These are phyloP conservation scores for Leuciscus idus DNA, from an alignment of 2,113 vertebrate species.

Conservation along the genomic window DNA sequence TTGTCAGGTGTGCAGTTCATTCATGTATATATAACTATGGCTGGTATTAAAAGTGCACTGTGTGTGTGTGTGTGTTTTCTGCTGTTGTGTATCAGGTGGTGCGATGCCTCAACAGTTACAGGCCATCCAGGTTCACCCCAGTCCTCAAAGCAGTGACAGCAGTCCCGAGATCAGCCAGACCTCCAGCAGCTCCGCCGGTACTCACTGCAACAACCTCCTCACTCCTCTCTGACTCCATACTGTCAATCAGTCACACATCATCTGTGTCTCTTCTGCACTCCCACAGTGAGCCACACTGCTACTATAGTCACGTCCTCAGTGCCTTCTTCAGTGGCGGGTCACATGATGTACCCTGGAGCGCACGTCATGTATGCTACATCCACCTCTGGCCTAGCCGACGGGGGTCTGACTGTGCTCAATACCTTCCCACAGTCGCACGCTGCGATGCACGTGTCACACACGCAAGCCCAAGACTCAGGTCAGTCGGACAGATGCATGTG, in stretches of 20 bases:
- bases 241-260: too few species aligned
- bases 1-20: too few species aligned
- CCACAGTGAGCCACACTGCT: slow-evolving; percentile 82
- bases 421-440: slow-evolving; percentile 84
- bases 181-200: slow-evolving; percentile 86
- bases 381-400: slow-evolving; percentile 83
- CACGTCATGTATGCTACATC: slow-evolving; percentile 90
- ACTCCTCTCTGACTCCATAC: too few species aligned
- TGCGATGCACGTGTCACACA: slow-evolving; percentile 85
- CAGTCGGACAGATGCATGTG: slow-evolving; percentile 56
- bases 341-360: slow-evolving; percentile 93
- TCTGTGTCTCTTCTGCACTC: background rate
- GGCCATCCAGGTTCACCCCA: slow-evolving; percentile 88
- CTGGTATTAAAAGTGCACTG: background rate
- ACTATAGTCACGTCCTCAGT: slow-evolving; percentile 87
- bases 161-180: slow-evolving; percentile 86
- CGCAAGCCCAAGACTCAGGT: slow-evolving; percentile 86
- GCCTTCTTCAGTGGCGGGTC: slow-evolving; percentile 86
- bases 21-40: background rate
- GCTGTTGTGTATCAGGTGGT: slow-evolving; percentile 72
- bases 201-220: background rate
- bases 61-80: background rate
- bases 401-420: slow-evolving; percentile 89
- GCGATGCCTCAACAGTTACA: slow-evolving; percentile 88
- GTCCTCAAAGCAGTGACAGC: slow-evolving; percentile 83